A percentile compares a stretch with the other conserved stretches of the same genome.
phyloP scores from a whole-genome alignment of 2,113 vertebrate species.

The Pandion haliaetus region DNA sequence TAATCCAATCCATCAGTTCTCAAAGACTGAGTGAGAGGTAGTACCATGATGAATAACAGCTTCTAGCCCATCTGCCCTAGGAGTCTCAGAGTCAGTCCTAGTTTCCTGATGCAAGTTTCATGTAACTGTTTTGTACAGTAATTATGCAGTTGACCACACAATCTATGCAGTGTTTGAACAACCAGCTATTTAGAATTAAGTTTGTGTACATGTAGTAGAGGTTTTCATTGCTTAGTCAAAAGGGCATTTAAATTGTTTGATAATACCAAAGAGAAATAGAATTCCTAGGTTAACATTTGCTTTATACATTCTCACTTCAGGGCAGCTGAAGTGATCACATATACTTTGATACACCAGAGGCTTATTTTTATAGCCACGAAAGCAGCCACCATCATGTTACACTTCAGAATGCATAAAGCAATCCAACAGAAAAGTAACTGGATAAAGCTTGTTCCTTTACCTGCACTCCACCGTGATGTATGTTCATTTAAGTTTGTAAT shows the following conservation, averaged over 20 bases:
- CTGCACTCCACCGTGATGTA: not conserved
- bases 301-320: not conserved
- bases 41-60: not conserved
- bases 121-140: not conserved
- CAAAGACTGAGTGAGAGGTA: not conserved
- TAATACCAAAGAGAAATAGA: conserved; percentile 33
- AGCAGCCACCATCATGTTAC: not conserved
- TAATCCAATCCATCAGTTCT: not conserved
- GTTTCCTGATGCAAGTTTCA: not conserved
- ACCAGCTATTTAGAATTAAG: not conserved
- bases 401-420: not conserved
- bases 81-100: not conserved
- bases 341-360: conserved; percentile 20
- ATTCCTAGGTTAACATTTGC: not conserved
- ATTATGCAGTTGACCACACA: not conserved
- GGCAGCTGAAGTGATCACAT: not conserved
- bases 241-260: not conserved
- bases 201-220: not conserved
- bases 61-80: not conserved
- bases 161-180: not conserved
- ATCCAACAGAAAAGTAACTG: not conserved
- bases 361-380: conserved; percentile 56
- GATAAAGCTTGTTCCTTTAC: not conserved
- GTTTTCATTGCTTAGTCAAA: accelerated
- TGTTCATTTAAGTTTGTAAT: not conserved